These are phyloP conservation scores for Helicolenus hilgendorfi DNA, from an alignment of 2,797 vertebrate species.

Conservation along the genomic window DNA sequence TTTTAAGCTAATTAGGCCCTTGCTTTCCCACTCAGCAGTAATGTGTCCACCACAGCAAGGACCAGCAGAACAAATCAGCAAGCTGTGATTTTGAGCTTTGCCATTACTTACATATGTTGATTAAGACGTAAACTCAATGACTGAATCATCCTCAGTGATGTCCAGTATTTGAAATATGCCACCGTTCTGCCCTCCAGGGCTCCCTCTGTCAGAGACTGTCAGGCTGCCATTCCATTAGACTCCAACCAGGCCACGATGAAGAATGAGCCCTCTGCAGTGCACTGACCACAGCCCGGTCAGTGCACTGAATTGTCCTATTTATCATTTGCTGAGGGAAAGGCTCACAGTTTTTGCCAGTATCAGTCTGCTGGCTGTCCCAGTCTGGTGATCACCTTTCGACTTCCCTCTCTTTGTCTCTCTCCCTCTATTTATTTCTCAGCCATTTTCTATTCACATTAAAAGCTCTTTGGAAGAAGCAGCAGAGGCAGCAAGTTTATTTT, in stretches of 20 bases:
- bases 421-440: not conserved
- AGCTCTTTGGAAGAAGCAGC: not conserved
- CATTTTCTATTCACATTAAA: not conserved
- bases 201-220: slow-evolving; percentile 57
- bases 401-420: not conserved
- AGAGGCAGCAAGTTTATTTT: not conserved
- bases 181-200: slow-evolving; percentile 10
- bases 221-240: slow-evolving; percentile 55
- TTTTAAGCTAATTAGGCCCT: not conserved
- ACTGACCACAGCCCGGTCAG: slow-evolving; percentile 53
- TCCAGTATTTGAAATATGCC: slow-evolving; percentile 57
- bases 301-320: slow-evolving; percentile 42
- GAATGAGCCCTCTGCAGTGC: slow-evolving; percentile 57
- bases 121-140: slow-evolving; percentile 36
- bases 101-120: slow-evolving; percentile 25
- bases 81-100: not conserved
- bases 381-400: slow-evolving; percentile 13
- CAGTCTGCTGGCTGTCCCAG: slow-evolving; percentile 22
- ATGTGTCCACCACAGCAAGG: not conserved
- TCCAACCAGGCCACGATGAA: slow-evolving; percentile 56
- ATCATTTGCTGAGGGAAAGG: slow-evolving; percentile 52
- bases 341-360: slow-evolving; percentile 10
- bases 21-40: not conserved
- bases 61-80: not conserved
- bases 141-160: slow-evolving; percentile 27